Percentiles rank a stretch among this genome's conserved stretches.
Evolutionary conservation across 2,888 invertebrate species (phyloP).

Genomic region (Colletes collaris): DNA sequence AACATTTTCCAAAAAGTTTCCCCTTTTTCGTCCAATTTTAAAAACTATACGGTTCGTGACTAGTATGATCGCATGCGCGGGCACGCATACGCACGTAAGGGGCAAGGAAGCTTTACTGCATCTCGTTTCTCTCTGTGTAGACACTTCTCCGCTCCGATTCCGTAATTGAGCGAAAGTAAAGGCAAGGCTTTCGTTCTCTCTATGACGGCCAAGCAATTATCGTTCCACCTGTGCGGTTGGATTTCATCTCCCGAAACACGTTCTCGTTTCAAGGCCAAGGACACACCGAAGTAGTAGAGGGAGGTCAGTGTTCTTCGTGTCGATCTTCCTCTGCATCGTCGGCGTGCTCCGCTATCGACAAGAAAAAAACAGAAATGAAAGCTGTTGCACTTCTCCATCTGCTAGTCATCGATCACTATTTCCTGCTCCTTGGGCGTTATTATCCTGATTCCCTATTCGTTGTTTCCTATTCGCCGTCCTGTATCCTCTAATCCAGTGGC

Average conservation of each 20-base stretch:
- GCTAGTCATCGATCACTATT: too few species aligned
- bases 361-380: slow-evolving; percentile 14
- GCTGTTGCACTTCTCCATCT: too few species aligned
- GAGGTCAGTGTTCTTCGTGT: slow-evolving; percentile 56
- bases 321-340: slow-evolving; percentile 42
- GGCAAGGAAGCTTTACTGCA: background rate
- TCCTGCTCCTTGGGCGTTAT: too few species aligned
- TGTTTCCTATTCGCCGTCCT: too few species aligned
- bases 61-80: too few species aligned
- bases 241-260: slow-evolving; percentile 60
- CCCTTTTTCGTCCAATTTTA: too few species aligned
- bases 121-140: background rate
- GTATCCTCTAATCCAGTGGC: too few species aligned
- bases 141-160: slow-evolving; percentile 31
- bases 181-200: slow-evolving; percentile 40
- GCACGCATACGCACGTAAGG: background rate
- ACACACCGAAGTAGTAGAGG: slow-evolving; percentile 53
- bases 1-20: too few species aligned
- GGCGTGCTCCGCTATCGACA: slow-evolving; percentile 29
- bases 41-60: too few species aligned
- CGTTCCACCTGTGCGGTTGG: slow-evolving; percentile 59
- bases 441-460: too few species aligned
- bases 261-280: slow-evolving; percentile 61
- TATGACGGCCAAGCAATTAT: slow-evolving; percentile 55
- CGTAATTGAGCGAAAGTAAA: slow-evolving; percentile 56